These are phyloP conservation scores for Rhinella marina DNA, from an alignment of 2,797 vertebrate genomes.

Conservation along the genomic window DNA sequence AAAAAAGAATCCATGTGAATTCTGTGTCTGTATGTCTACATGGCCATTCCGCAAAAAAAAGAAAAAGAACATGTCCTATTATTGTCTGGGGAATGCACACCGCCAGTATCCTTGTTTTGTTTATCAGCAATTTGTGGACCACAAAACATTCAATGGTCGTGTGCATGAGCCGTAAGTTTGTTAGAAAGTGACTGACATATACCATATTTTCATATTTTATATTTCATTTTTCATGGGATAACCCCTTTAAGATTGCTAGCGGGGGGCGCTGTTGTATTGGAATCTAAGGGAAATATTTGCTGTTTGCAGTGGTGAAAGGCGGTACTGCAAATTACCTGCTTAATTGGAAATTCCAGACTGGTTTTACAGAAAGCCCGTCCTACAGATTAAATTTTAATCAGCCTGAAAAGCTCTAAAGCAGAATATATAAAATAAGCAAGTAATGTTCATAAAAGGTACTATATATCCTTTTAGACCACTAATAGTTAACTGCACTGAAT, in stretches of 20 bases:
- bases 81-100: no score
- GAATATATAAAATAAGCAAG: neutral
- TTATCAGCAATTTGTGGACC: no score
- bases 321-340: neutral
- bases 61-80: no score
- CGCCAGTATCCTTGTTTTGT: no score
- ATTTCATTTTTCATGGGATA: no score
- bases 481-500: neutral
- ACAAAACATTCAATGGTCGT: no score
- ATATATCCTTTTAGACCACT: neutral
- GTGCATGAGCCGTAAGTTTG: no score
- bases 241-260: neutral
- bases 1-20: no score
- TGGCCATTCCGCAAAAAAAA: no score
- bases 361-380: neutral
- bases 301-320: neutral
- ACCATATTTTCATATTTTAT: no score
- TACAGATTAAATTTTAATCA: neutral
- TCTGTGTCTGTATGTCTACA: no score
- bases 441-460: neutral
- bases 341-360: neutral
- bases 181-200: no score
- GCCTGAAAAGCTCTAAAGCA: neutral
- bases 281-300: neutral
- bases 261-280: conserved; percentile 1